phyloP scores from a whole-genome alignment of 2,113 vertebrate species.

The Pachypanchax playfairii region DNA sequence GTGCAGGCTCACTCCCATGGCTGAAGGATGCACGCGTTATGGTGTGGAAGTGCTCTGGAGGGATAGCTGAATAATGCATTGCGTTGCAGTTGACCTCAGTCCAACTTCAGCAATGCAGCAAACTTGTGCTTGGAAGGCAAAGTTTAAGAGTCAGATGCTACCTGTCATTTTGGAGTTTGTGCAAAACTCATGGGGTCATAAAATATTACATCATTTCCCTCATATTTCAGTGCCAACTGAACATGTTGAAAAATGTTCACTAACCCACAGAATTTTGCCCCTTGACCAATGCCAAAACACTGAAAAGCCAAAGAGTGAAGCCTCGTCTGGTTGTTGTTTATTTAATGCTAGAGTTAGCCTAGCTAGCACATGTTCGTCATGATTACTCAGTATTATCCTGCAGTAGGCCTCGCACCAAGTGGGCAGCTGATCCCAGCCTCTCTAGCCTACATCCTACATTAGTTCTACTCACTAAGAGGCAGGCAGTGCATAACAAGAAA shows the following conservation, averaged over 20 bases:
- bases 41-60: constrained; percentile 52
- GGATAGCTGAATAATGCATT: constrained; percentile 62
- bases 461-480: constrained; percentile 84
- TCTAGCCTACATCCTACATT: constrained; percentile 81
- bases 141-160: constrained; percentile 6
- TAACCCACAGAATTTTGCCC: too few relatives aligned
- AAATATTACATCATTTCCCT: constrained; percentile 5
- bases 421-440: constrained; percentile 79
- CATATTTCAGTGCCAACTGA: constrained; percentile 1
- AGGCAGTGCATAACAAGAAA: constrained; percentile 88
- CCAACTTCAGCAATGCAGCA: constrained; percentile 47
- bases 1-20: constrained; percentile 52
- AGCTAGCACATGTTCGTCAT: constrained; percentile 8
- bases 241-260: constrained; percentile 7
- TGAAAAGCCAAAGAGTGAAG: constrained; percentile 8
- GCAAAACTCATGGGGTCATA: constrained; percentile 6
- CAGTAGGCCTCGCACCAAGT: constrained; percentile 64
- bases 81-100: constrained; percentile 43
- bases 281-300: constrained; percentile 4
- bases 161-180: constrained; percentile 13
- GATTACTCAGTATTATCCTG: constrained; percentile 48
- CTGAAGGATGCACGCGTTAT: constrained; percentile 54
- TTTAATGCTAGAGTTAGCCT: constrained; percentile 13
- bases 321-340: constrained; percentile 11
- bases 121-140: constrained; percentile 26